A percentile compares a stretch with the other conserved stretches of the same genome.
Evolutionary conservation across 2,888 invertebrate genomes (phyloP).

Genomic region (Cheilosia vulpina): DNA sequence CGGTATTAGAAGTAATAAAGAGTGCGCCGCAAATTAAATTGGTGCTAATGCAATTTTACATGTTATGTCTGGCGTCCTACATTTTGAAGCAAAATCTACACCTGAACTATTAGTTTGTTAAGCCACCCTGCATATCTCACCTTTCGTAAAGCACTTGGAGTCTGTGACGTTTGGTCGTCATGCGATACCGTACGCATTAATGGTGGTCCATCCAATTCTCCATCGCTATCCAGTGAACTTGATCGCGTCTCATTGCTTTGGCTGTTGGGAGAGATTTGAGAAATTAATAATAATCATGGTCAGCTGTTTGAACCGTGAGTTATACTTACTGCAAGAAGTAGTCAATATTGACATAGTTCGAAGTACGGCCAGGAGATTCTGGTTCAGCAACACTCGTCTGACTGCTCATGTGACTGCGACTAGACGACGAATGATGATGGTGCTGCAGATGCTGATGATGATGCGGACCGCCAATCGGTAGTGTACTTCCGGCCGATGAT

Average conservation of each 20-base stretch:
- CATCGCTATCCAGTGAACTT: slow-evolving; percentile 85
- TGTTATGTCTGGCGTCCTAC: slow-evolving; percentile 24
- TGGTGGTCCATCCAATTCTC: slow-evolving; percentile 84
- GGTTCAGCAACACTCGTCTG: slow-evolving; percentile 86
- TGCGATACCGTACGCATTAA: slow-evolving; percentile 87
- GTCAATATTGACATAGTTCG: slow-evolving; percentile 96
- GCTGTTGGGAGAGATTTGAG: slow-evolving; percentile 75
- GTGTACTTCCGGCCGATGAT: slow-evolving; percentile 86
- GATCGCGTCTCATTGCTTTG: slow-evolving; percentile 84
- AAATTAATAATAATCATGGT: not conserved
- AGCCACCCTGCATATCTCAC: slow-evolving; percentile 75
- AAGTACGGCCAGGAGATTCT: slow-evolving; percentile 91
- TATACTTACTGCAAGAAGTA: slow-evolving; percentile 92
- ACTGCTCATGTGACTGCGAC: slow-evolving; percentile 81
- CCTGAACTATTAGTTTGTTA: too few relatives aligned
- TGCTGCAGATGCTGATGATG: slow-evolving; percentile 77
- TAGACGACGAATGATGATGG: slow-evolving; percentile 71
- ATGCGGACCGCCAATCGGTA: slow-evolving; percentile 83
- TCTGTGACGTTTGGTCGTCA: slow-evolving; percentile 85
- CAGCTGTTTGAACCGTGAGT: not conserved
- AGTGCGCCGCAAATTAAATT: slow-evolving; percentile 26
- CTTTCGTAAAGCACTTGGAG: slow-evolving; percentile 84
- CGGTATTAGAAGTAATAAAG: slow-evolving; percentile 16
- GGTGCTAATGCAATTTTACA: slow-evolving; percentile 28
- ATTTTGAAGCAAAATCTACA: slow-evolving; percentile 1